phyloP scores from a whole-genome alignment of 2,888 invertebrate species.

The Dyspetes luteomarginatus region DNA sequence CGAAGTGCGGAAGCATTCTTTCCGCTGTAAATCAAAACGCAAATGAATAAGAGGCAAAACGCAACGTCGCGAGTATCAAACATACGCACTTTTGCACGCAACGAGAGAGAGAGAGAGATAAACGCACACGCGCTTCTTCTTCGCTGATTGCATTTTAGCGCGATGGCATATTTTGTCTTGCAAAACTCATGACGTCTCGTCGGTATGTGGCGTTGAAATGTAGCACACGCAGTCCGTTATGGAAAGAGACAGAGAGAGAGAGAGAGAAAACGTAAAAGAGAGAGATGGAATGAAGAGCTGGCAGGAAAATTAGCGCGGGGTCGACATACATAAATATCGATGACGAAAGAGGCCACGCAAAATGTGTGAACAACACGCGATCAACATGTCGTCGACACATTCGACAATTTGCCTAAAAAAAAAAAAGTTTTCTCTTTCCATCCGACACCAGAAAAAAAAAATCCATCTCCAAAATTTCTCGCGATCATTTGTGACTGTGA shows the following conservation, averaged over 20 bases:
- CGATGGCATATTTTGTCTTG: constrained; percentile 66
- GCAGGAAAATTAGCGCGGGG: constrained; percentile 75
- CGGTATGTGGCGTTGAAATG: constrained; percentile 73
- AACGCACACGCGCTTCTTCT: constrained; percentile 41
- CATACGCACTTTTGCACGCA: background rate
- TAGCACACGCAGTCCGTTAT: constrained; percentile 74
- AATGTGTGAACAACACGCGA: background rate
- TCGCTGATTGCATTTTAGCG: constrained; percentile 61
- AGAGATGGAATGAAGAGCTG: too few relatives aligned
- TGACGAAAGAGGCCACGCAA: constrained; percentile 62
- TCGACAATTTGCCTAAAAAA: background rate
- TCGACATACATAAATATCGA: constrained; percentile 79
- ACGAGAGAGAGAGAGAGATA: constrained; percentile 4
- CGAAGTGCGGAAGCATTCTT: constrained; percentile 55
- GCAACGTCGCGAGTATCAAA: background rate
- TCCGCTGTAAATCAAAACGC: constrained; percentile 58
- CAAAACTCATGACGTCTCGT: constrained; percentile 59
- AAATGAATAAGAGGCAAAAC: background rate
- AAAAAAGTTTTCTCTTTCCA: background rate
- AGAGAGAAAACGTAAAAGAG: too few relatives aligned
- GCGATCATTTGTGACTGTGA: too few relatives aligned
- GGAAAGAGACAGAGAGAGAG: constrained; percentile 47
- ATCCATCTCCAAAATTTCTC: background rate
- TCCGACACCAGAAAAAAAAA: background rate
- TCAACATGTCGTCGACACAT: background rate